Percentiles rank a stretch among this genome's conserved stretches.
Evolutionary conservation across 2,113 vertebrate genomes (phyloP).

Genomic region (Merops nubicus): DNA sequence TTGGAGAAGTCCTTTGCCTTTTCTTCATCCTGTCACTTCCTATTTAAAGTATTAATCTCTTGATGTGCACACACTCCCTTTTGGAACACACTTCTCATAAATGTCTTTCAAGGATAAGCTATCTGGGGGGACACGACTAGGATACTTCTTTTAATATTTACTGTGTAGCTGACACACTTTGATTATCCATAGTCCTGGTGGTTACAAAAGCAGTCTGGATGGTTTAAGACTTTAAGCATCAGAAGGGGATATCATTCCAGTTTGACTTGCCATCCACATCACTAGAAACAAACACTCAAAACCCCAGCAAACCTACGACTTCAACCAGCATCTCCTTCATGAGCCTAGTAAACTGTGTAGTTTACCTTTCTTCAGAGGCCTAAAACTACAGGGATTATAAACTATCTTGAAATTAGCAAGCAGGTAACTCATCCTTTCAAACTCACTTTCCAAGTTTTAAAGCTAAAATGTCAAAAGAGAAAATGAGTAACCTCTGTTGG

Average conservation of each 20-base stretch:
- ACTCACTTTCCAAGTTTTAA: background rate
- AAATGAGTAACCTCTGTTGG: background rate
- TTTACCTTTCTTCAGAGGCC: background rate
- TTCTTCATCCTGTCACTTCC: background rate
- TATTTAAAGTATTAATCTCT: background rate
- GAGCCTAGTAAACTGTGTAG: background rate
- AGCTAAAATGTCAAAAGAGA: background rate
- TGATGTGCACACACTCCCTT: background rate
- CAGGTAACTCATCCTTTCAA: background rate
- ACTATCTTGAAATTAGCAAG: background rate
- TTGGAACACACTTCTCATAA: background rate
- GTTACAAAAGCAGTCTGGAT: background rate
- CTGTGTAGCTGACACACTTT: rapidly evolving
- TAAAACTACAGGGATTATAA: background rate
- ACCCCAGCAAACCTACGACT: background rate
- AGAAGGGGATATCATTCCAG: background rate
- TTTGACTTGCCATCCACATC: background rate
- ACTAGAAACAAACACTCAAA: background rate
- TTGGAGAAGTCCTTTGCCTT: background rate
- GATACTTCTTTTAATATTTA: background rate
- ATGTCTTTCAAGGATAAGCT: background rate
- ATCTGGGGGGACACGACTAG: background rate
- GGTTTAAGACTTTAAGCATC: background rate
- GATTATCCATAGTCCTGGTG: background rate
- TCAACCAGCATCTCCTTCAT: background rate